Conservation (phyloP, 1,140 invertebrate genomes). For the Macrobrachium nipponense region DNA sequence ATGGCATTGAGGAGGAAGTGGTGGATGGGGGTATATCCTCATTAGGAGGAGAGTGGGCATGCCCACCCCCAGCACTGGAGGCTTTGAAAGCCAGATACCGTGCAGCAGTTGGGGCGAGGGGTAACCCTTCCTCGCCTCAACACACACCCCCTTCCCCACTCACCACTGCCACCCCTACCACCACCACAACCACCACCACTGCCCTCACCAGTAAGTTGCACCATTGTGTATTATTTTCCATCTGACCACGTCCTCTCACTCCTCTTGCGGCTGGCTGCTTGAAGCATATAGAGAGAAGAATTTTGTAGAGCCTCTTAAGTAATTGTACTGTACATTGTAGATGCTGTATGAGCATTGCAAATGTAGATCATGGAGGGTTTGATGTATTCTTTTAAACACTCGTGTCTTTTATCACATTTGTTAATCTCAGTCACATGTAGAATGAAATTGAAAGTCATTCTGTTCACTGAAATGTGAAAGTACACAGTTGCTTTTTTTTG, state of each 20-base stretch:
- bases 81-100: conserved; percentile 51
- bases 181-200: conserved; percentile 47
- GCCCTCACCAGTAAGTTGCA: conserved; percentile 52
- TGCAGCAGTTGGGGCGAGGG: conserved; percentile 47
- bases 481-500: too few relatives aligned
- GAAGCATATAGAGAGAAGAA: too few relatives aligned
- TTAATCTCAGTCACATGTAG: too few relatives aligned
- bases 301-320: too few relatives aligned
- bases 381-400: too few relatives aligned
- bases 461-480: too few relatives aligned
- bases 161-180: conserved; percentile 41
- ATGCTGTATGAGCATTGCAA: too few relatives aligned
- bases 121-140: conserved; percentile 37
- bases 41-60: conserved; percentile 40
- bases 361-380: too few relatives aligned
- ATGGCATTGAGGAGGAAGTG: conserved; percentile 51
- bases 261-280: conserved; percentile 19
- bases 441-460: too few relatives aligned
- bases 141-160: conserved; percentile 35
- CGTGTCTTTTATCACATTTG: too few relatives aligned
- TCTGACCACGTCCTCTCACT: conserved; percentile 41
- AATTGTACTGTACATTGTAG: too few relatives aligned
- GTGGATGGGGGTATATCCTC: conserved; percentile 42
- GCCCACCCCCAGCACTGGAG: conserved; percentile 46
- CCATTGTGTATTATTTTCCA: conserved; percentile 18